A percentile compares a stretch with the other conserved stretches of the same genome.
Evolutionary conservation across 2,797 vertebrate genomes (phyloP).

Genomic region (Cetoscarus ocellatus): DNA sequence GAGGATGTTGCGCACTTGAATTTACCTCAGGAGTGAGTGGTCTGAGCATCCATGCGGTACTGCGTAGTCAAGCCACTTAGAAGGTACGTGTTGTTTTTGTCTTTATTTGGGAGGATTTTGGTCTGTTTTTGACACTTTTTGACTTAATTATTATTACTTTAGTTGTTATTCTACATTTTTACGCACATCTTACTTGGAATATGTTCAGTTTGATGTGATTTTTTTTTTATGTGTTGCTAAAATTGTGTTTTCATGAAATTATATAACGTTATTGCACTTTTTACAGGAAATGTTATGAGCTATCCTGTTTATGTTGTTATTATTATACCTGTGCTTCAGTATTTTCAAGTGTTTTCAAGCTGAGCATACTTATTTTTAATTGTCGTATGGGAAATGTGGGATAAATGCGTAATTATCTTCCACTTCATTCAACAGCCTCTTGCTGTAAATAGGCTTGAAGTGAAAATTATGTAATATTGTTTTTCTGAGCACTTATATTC

Average conservation of each 20-base stretch:
- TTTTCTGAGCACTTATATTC: background rate
- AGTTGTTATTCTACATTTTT: too few species aligned
- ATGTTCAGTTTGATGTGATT: background rate
- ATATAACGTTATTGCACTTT: background rate
- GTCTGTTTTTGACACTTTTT: background rate
- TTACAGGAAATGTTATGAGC: background rate
- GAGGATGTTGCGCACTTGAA: slow-evolving; percentile 87
- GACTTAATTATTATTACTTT: background rate
- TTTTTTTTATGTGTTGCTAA: background rate
- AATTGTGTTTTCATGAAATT: background rate
- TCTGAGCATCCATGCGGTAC: slow-evolving; percentile 54
- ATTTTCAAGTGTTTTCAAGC: background rate
- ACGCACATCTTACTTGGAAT: background rate
- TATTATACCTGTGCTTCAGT: slow-evolving; percentile 20
- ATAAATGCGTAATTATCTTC: background rate
- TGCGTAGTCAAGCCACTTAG: slow-evolving; percentile 29
- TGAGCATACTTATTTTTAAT: background rate
- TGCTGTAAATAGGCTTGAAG: background rate
- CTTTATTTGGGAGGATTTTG: background rate
- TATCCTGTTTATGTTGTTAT: slow-evolving; percentile 5
- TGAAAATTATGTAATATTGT: slow-evolving; percentile 44
- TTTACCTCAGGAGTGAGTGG: slow-evolving; percentile 66
- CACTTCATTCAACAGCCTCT: slow-evolving; percentile 4
- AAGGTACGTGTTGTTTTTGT: slow-evolving; percentile 14
- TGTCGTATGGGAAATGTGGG: background rate